Conservation (phyloP, 2,888 invertebrate genomes). For the Nomada ruficornis region DNA sequence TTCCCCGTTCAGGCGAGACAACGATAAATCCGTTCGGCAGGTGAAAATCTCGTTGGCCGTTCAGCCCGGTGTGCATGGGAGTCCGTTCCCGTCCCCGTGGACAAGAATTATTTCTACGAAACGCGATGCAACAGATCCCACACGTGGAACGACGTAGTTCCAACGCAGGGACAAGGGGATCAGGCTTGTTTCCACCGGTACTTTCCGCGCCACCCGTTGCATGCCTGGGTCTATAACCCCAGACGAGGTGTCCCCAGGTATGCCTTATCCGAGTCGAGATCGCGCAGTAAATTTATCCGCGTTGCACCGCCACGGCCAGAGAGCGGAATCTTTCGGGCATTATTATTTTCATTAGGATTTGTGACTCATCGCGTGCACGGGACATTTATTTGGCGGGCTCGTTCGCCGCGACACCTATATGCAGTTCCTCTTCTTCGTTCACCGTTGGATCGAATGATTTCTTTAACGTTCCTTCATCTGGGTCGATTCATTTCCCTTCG, state of each 20-base stretch:
- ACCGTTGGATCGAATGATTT: not conserved
- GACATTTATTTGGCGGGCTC: conserved; percentile 68
- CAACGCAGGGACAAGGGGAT: conserved; percentile 30
- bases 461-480: too few relatives aligned
- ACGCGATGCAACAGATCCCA: conserved; percentile 60
- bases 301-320: conserved; percentile 67
- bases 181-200: conserved; percentile 44
- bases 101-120: conserved; percentile 64
- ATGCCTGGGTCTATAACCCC: conserved; percentile 81
- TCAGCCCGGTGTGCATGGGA: conserved; percentile 40
- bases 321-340: conserved; percentile 72
- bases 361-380: conserved; percentile 77
- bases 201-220: conserved; percentile 75
- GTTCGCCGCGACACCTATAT: conserved; percentile 58
- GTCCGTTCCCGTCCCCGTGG: conserved; percentile 26
- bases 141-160: conserved; percentile 56
- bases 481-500: too few relatives aligned
- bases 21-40: conserved; percentile 68
- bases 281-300: conserved; percentile 82
- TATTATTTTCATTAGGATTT: conserved; percentile 82
- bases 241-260: conserved; percentile 83
- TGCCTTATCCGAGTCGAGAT: conserved; percentile 80
- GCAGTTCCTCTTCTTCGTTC: conserved; percentile 16
- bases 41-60: conserved; percentile 62
- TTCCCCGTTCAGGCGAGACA: not conserved